These are phyloP conservation scores for Marmota flaviventris DNA, from an alignment of 2,113 vertebrate genomes.

Conservation along the genomic window DNA sequence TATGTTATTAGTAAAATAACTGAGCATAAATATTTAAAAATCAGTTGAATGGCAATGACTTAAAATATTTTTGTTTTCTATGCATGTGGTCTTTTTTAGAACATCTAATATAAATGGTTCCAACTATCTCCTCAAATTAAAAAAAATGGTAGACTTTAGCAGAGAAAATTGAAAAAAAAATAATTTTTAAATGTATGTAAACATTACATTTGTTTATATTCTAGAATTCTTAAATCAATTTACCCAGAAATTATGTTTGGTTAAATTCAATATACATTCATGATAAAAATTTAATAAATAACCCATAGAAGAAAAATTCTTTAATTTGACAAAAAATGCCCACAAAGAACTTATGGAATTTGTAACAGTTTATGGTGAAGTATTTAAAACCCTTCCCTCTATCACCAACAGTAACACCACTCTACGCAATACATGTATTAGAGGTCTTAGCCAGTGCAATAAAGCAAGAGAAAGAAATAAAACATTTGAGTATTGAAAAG, in stretches of 20 bases:
- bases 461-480: neutral
- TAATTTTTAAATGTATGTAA: neutral
- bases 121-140: neutral
- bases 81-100: neutral
- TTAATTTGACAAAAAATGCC: neutral
- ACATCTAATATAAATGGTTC: neutral
- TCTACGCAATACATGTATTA: neutral
- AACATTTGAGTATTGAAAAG: neutral
- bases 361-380: neutral
- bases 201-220: conserved; percentile 17
- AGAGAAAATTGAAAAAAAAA: neutral
- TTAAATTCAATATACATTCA: conserved; percentile 10
- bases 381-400: neutral
- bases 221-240: neutral
- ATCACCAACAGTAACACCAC: neutral
- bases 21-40: conserved; percentile 67
- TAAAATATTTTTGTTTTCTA: conserved; percentile 34
- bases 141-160: conserved; percentile 23
- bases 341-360: neutral
- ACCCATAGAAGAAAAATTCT: neutral
- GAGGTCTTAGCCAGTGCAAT: neutral
- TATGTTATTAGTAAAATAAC: conserved; percentile 49
- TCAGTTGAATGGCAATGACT: conserved; percentile 45
- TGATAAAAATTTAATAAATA: conserved; percentile 13
- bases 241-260: conserved; percentile 45